Base-by-base conservation (phyloP, 2,888 invertebrate genomes). In the Chrysina gloriosa region DNA sequence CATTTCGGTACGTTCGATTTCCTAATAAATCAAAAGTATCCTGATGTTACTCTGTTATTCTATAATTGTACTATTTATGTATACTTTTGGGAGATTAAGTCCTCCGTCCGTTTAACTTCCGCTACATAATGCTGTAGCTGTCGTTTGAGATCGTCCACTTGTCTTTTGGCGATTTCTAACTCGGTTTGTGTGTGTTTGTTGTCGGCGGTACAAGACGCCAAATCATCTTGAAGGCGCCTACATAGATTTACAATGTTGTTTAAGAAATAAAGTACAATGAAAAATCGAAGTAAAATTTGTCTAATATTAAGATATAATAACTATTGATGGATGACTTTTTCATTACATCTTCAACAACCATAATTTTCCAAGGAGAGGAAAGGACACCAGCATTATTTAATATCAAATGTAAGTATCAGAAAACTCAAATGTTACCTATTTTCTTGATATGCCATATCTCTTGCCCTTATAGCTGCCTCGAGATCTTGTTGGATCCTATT, bases 61-160 rank as follows among this genome's bases (percentile, higher is more conserved):
- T 48, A 19, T 25, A 6, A 23, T 21, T 6, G 68, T 75, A 89
- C 90, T n/a, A n/a, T n/a, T n/a, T n/a, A n/a, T n/a, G n/a, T n/a
- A n/a, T n/a, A n/a, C 84, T 90, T 90, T 73, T 89, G 86, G 67
- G 89, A 87, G 27, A 94, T 84, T 67, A 93, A 82, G 76, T 94
- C 93, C 81, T 94, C 93, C 69, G 91, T 91, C 75, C 92, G 86
- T 77, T 92, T 89, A 11, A 94, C 90, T 85, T 94, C 93, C 74
- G 89, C 88, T 3, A 94, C 92, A 83, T 94, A 94, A 76, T 92
- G 91, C 77, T 93, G 92, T 69, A 94, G 82, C 78, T 94, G 92
- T 70, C 89, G 87, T 79, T 91, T 93, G 70, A 94, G 83, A 74
- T 90, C 88, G 65, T 89, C 90, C 19, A 92, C 90, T 84, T 94